Evolutionary conservation across 1,140 invertebrate genomes (phyloP), one percentile per base, ranked within the genome.

Genomic region (Bombus balteatus): DNA sequence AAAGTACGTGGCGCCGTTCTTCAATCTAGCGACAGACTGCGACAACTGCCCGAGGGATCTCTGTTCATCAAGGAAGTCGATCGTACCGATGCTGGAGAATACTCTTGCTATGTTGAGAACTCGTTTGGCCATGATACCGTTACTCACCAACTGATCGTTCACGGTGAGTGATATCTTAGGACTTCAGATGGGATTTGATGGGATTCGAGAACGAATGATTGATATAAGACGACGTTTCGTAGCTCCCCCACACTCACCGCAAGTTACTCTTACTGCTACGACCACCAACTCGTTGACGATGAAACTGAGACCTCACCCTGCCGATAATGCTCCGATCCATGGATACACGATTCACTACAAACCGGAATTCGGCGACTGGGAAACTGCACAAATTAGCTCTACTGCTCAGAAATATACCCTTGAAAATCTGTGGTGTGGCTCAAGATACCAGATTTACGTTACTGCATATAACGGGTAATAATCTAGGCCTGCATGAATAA

Each of bases 331-430:
- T 68, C 97, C 97, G 22, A 96, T 98, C 85, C 97, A 98, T 85
- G 98, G 98, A 0, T 98, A 98, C 93, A 98, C 98, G n/a, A 96
- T 99, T 86, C 97, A 98, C 92, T 99, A 98, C 95, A 98, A 98
- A 94, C 98, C 97, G 43, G 98, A 98, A 95, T 98, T 98, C 92
- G 98, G 98, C 43, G 98, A 99, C 92, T 98, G 98, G 98, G 98
- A 98, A 95, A 98, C 97, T 57, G 96, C 97, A 77, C 98, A 98
- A 95, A 97, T 97, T 68, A 95, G 94, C 83, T 97, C 97, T 83
- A 97, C 97, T 90, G 97, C 97, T 47, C 97, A 97, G 74, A 98
- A 98, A 77, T 98, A 98, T 94, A 98, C 97, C 59, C 95, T 99
- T 79, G 98, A 99, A 92, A 98, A 97, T 92, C 93, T 99, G 47